Evolutionary conservation across 1,140 invertebrate species (phyloP), one percentile per base, ranked within the genome.

Genomic region (Drosophila sucinea): DNA sequence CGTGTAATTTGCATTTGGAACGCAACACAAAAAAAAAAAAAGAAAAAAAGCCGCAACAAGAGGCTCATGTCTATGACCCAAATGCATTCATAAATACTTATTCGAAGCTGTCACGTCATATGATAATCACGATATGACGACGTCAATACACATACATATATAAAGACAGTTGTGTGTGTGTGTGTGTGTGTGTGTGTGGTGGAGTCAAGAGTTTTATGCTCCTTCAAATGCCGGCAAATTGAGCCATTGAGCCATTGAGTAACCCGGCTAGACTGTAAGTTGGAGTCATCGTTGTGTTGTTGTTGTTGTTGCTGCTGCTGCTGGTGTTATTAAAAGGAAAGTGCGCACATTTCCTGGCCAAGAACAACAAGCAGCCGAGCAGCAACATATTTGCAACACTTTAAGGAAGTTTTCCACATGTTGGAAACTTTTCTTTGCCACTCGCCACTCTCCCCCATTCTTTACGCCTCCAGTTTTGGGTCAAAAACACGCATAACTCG

Each of bases 51-150:
- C 35, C 47, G 54, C 64, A 81, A 79, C 60, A 35, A 33, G 27
- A 69, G 35, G 35, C 67, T 47, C 30, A 67, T 85, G 72, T 83
- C 89, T 91, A 86, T 91, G 85, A 91, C 85, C 84, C 63, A 75
- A 91, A 91, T 91, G 90, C 90, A 91, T 86, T 74, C 85, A 91
- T 91, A 81, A 91, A 81, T 75, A 51, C 44, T 27, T 51, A 82
- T 81, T 79, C 81, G 73, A 69, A 69, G 69, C 89, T 89, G 85
- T 91, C 90, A 91, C 82, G 90, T 91, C 90, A 91, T 83, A 87
- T 86, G 90, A 90, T 91, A 91, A 91, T 91, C 85, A 84, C 79
- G 77, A 69, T 79, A 82, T 78, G 44, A 51, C 44, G 44, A 27
- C 7, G 44, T 25, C 44, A n/a, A 2, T 47, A 6, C 27, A 27